phyloP scores from a whole-genome alignment of 2,888 invertebrate species.

The Drepanosiphum platanoidis region DNA sequence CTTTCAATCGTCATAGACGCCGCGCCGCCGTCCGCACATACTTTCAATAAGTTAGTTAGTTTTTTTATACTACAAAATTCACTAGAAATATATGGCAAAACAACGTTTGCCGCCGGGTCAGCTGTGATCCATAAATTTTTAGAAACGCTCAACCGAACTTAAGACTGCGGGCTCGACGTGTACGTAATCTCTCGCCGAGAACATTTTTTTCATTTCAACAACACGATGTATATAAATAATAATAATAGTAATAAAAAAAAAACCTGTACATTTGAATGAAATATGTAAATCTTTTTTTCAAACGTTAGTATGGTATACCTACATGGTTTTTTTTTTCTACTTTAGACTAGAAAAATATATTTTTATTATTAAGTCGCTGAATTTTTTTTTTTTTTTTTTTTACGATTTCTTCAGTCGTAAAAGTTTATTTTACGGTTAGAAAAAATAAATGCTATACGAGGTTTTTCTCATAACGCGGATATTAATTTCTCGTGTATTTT shows the following conservation, averaged over 20 bases:
- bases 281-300: slow-evolving; percentile 34
- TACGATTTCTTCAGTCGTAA: slow-evolving; percentile 15
- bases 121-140: not conserved
- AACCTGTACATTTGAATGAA: not conserved
- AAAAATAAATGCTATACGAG: not conserved
- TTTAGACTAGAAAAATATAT: not conserved
- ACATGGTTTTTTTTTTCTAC: slow-evolving; percentile 26
- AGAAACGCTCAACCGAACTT: not conserved
- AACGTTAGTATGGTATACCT: slow-evolving; percentile 23
- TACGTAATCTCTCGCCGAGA: not conserved
- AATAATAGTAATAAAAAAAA: too few relatives aligned
- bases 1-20: too few relatives aligned
- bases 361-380: too few relatives aligned
- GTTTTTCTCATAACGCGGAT: slow-evolving; percentile 29
- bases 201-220: slow-evolving; percentile 14
- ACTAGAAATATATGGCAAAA: too few relatives aligned
- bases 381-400: too few relatives aligned
- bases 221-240: slow-evolving; percentile 10
- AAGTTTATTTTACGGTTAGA: slow-evolving; percentile 17
- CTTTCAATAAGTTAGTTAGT: too few relatives aligned
- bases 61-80: too few relatives aligned
- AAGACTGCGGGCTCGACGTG: not conserved
- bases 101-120: too few relatives aligned
- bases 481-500: slow-evolving; percentile 64
- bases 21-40: too few relatives aligned